Evolutionary conservation across 2,113 vertebrate genomes (phyloP).

Genomic region (Cavia porcellus): DNA sequence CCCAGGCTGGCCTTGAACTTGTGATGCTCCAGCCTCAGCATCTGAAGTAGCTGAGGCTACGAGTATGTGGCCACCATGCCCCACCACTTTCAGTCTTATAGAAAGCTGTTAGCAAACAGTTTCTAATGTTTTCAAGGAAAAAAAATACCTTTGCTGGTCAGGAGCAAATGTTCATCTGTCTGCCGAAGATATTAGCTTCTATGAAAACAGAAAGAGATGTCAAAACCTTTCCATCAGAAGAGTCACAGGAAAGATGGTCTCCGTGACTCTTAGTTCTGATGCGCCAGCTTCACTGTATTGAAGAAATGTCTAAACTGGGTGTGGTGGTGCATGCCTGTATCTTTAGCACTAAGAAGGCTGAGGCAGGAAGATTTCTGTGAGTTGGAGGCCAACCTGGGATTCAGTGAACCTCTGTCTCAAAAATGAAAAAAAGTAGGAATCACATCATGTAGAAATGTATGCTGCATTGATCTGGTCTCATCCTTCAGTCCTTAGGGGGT

Average conservation of each 20-base stretch:
- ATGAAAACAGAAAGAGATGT: not conserved
- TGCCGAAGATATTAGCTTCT: not conserved
- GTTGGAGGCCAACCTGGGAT: not conserved
- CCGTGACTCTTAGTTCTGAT: not conserved
- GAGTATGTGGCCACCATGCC: not conserved
- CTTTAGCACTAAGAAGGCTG: too few relatives aligned
- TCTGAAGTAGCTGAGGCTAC: not conserved
- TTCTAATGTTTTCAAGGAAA: conserved; percentile 10
- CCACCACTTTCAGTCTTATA: not conserved
- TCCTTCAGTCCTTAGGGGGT: not conserved
- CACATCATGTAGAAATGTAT: not conserved
- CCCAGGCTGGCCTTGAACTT: too few relatives aligned
- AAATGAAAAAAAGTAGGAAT: conserved; percentile 11
- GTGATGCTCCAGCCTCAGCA: not conserved
- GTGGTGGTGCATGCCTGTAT: too few relatives aligned
- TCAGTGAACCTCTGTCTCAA: not conserved
- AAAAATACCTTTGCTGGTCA: not conserved
- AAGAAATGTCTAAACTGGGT: too few relatives aligned
- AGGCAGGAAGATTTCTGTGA: not conserved
- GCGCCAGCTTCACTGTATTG: too few relatives aligned
- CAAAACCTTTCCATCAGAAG: not conserved
- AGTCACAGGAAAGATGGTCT: not conserved
- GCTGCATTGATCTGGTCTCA: not conserved
- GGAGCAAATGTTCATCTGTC: not conserved
- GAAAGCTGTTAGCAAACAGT: not conserved